Conservation (phyloP, 2,888 invertebrate species). For the Caenorhabditis doughertyi region DNA sequence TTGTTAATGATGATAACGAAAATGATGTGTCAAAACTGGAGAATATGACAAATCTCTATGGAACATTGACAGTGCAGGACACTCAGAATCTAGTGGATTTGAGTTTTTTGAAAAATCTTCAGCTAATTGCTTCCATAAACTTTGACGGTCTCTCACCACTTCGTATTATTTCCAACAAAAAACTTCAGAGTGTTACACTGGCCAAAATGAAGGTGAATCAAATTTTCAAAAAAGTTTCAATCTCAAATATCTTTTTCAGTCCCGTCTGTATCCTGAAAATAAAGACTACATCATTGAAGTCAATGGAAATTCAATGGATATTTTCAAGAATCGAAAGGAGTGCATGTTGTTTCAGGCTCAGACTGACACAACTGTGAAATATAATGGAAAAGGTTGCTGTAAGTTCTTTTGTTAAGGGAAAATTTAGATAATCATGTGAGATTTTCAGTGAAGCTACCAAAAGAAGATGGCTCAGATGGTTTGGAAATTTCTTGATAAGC, state of each 20-base stretch:
- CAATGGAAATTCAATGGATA: neutral
- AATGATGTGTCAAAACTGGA: neutral
- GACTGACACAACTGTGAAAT: neutral
- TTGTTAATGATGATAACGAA: neutral
- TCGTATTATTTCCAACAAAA: neutral
- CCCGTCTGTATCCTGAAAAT: no score
- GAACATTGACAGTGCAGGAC: neutral
- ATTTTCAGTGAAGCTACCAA: no score
- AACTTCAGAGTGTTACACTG: neutral
- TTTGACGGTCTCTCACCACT: neutral
- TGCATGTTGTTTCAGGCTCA: neutral
- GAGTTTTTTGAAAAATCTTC: neutral
- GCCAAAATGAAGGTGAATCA: neutral
- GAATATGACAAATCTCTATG: neutral
- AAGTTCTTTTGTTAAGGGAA: no score
- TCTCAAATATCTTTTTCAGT: no score
- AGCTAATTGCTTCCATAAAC: no score
- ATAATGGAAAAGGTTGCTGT: neutral
- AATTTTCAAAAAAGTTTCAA: conserved; percentile 1
- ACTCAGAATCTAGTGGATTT: neutral
- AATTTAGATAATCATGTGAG: no score
- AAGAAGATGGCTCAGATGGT: no score
- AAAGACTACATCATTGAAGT: neutral
- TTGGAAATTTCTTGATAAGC: no score
- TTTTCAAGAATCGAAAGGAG: conserved; percentile 5